A percentile compares a stretch with the other conserved stretches of the same genome.
phyloP scores from a whole-genome alignment of 1,140 invertebrate species.

The Ericerus pela region DNA sequence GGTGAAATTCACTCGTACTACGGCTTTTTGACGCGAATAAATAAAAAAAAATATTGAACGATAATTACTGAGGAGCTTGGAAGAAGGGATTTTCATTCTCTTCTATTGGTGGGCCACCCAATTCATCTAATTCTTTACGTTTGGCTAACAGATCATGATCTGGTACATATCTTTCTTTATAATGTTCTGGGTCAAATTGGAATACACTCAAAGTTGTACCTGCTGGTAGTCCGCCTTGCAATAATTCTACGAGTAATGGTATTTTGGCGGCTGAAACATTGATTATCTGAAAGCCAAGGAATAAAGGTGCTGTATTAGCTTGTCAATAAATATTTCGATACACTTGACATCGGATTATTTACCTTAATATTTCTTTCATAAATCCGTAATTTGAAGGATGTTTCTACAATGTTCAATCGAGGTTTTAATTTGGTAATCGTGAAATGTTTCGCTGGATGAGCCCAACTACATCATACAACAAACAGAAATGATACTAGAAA shows the following conservation, averaged over 20 bases:
- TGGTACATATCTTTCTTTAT: constrained; percentile 56
- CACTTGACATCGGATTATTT: constrained; percentile 16
- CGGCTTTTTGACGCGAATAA: no score
- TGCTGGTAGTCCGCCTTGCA: constrained; percentile 53
- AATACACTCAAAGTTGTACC: constrained; percentile 53
- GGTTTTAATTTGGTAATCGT: constrained; percentile 54
- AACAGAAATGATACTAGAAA: background rate
- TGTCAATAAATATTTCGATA: background rate
- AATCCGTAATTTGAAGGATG: constrained; percentile 52
- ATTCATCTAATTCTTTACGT: constrained; percentile 40
- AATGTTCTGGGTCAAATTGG: constrained; percentile 40
- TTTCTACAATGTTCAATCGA: constrained; percentile 42
- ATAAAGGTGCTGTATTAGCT: background rate
- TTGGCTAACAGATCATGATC: constrained; percentile 59
- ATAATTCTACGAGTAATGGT: constrained; percentile 48
- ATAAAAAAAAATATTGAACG: no score
- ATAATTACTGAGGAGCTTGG: no score
- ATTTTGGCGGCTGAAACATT: constrained; percentile 40
- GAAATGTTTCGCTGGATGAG: constrained; percentile 47
- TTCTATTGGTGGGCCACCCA: constrained; percentile 39
- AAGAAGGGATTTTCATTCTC: no score
- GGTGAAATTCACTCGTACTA: no score
- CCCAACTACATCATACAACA: constrained; percentile 43
- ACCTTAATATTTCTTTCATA: constrained; percentile 66
- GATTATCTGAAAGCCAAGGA: constrained; percentile 34